Conservation (phyloP, 2,797 vertebrate genomes). For the Orientallactaga sibirica region DNA sequence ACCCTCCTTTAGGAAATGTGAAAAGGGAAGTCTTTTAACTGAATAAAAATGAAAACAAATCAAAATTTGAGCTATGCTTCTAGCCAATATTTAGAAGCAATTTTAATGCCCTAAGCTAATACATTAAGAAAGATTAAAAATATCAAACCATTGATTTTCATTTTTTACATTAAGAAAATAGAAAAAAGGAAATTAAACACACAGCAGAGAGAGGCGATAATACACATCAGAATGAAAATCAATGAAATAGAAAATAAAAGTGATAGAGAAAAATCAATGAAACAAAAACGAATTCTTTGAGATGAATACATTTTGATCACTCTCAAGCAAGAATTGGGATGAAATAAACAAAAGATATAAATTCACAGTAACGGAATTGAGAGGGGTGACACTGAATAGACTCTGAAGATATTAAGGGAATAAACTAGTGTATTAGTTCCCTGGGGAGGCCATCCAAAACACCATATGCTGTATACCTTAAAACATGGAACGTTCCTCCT, state of each 20-base stretch:
- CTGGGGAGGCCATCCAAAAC: neutral
- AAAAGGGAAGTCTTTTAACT: neutral
- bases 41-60: slow-evolving; percentile 40
- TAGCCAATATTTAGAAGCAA: neutral
- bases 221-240: neutral
- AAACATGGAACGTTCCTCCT: neutral
- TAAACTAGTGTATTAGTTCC: neutral
- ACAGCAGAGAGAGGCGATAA: neutral
- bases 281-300: neutral
- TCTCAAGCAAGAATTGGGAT: slow-evolving; percentile 9
- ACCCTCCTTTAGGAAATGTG: no score
- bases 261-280: slow-evolving; percentile 8
- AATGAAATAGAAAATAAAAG: neutral
- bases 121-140: neutral
- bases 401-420: neutral
- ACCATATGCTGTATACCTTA: neutral
- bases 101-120: slow-evolving; percentile 1
- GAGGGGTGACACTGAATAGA: neutral
- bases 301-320: neutral
- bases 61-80: neutral
- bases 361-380: neutral
- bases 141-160: neutral
- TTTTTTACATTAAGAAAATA: slow-evolving; percentile 31
- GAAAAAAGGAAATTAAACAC: neutral
- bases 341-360: neutral